phyloP scores from a whole-genome alignment of 2,888 invertebrate genomes.

The Charanyca ferruginea region DNA sequence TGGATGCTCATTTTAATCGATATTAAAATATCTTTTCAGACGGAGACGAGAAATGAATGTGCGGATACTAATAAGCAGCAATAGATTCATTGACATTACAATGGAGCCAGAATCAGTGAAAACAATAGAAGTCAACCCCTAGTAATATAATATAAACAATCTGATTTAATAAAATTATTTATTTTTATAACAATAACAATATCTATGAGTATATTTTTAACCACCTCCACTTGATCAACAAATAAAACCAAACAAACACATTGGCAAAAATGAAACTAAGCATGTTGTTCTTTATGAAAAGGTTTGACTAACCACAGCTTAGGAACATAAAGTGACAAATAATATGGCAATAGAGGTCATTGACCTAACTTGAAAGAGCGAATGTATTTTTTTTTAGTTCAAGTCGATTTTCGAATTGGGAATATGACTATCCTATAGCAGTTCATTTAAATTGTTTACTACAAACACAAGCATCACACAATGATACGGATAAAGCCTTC shows the following conservation, averaged over 20 bases:
- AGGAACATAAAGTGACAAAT: background rate
- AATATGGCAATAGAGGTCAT: background rate
- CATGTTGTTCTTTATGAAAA: conserved; percentile 18
- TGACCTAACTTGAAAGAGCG: background rate
- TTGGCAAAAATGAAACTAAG: conserved; percentile 32
- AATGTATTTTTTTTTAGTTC: background rate
- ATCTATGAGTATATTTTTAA: conserved; percentile 9
- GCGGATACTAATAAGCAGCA: conserved; percentile 68
- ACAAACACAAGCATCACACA: background rate
- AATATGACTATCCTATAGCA: background rate
- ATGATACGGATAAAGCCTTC: too few relatives aligned
- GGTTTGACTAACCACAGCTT: conserved; percentile 2
- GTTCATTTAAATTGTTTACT: background rate
- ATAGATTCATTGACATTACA: conserved; percentile 73
- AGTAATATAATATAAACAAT: conserved; percentile 22
- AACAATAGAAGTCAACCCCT: conserved; percentile 84
- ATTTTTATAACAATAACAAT: conserved; percentile 38
- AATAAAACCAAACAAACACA: conserved; percentile 32
- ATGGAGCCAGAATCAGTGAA: conserved; percentile 84
- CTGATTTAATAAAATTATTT: conserved; percentile 50
- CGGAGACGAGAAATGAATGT: conserved; percentile 72
- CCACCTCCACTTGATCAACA: conserved; percentile 29
- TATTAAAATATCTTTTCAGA: conserved; percentile 63
- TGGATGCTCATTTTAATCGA: background rate
- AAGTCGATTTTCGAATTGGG: background rate